Conservation (phyloP, 1,140 invertebrate species). For the Caligus rogercresseyi region DNA sequence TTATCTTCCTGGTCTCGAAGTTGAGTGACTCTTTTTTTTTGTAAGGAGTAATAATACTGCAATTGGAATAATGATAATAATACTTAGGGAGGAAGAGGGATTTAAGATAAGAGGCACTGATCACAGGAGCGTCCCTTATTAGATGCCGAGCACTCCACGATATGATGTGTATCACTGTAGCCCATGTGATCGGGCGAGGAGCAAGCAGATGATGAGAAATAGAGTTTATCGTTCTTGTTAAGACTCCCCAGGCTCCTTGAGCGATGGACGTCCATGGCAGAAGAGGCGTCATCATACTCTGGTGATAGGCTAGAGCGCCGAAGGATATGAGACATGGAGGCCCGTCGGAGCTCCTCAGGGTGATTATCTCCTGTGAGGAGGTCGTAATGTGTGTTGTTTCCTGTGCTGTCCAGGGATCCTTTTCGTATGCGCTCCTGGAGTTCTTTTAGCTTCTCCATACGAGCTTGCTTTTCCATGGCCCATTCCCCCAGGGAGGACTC, state of each 20-base stretch:
- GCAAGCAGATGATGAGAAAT: background rate
- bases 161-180: background rate
- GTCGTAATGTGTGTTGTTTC: background rate
- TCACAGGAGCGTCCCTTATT: background rate
- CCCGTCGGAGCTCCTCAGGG: background rate
- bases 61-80: no score
- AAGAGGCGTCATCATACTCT: no score
- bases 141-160: background rate
- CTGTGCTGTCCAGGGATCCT: background rate
- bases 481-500: background rate
- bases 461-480: background rate
- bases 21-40: no score
- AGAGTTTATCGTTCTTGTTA: background rate
- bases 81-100: no score
- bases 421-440: background rate
- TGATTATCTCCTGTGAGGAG: background rate
- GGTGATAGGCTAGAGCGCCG: no score
- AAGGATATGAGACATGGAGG: background rate
- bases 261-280: background rate
- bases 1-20: no score
- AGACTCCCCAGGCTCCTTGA: background rate
- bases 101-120: background rate
- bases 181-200: background rate
- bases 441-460: slow-evolving; percentile 2
- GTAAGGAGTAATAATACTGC: no score